Percentiles rank a stretch among this genome's conserved stretches.
Evolutionary conservation across 2,797 vertebrate species (phyloP).

Genomic region (Sebastes taczanowskii): DNA sequence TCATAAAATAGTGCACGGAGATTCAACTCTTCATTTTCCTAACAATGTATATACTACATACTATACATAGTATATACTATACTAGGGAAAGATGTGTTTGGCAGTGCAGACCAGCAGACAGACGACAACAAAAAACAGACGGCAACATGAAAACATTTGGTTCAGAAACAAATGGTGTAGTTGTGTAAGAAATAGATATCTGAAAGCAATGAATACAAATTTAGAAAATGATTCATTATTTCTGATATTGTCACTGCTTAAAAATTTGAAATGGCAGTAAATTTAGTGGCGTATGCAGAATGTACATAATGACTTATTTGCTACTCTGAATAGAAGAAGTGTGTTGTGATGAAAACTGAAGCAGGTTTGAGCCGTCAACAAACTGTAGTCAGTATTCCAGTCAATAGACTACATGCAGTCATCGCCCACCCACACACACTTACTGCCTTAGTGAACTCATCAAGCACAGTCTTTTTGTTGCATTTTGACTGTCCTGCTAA

Average conservation of each 20-base stretch:
- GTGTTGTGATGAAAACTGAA: background rate
- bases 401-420: background rate
- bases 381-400: background rate
- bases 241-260: background rate
- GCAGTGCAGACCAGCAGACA: background rate
- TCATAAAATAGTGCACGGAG: background rate
- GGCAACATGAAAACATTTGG: background rate
- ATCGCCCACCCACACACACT: background rate
- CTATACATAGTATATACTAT: too few relatives aligned
- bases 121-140: background rate
- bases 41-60: background rate
- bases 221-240: background rate
- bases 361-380: background rate
- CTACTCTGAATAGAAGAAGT: background rate
- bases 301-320: background rate
- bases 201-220: background rate
- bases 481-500: conserved; percentile 19
- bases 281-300: background rate
- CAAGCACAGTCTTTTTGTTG: conserved; percentile 16
- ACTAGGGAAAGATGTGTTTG: background rate
- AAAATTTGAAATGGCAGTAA: background rate
- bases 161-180: background rate
- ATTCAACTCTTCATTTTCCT: background rate
- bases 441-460: background rate
- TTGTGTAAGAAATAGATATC: background rate